Percentiles rank a stretch among this genome's conserved stretches.
phyloP scores from a whole-genome alignment of 2,113 vertebrate species.

The Hippoglossus stenolepis region DNA sequence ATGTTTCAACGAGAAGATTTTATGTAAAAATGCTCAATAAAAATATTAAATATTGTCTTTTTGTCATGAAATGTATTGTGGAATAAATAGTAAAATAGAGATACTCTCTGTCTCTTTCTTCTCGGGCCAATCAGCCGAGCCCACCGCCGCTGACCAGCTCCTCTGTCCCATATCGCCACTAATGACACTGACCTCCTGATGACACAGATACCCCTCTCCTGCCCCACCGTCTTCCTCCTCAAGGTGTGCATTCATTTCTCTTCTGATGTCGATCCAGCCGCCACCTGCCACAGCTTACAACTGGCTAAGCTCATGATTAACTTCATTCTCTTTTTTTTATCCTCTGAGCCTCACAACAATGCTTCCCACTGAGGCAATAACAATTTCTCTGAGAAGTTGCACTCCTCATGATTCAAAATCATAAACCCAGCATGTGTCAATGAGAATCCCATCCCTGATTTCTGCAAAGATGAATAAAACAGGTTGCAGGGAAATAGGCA shows the following conservation, averaged over 20 bases:
- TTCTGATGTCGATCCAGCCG: slow-evolving; percentile 18
- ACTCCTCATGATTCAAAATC: slow-evolving; percentile 77
- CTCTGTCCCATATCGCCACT: background rate
- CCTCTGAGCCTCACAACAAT: slow-evolving; percentile 66
- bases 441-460: slow-evolving; percentile 63
- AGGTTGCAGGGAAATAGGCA: slow-evolving; percentile 58
- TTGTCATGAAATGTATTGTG: too few species aligned
- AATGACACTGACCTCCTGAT: slow-evolving; percentile 6
- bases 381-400: slow-evolving; percentile 73
- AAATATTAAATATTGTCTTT: too few species aligned
- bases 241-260: slow-evolving; percentile 28
- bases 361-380: slow-evolving; percentile 75
- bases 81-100: too few species aligned
- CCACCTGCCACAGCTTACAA: slow-evolving; percentile 34
- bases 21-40: too few species aligned
- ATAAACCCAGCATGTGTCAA: slow-evolving; percentile 79
- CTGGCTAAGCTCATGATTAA: slow-evolving; percentile 73
- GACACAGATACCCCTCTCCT: slow-evolving; percentile 31
- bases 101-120: background rate
- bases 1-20: background rate
- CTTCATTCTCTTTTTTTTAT: slow-evolving; percentile 47
- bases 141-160: background rate
- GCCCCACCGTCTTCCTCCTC: slow-evolving; percentile 9
- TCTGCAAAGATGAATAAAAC: slow-evolving; percentile 68
- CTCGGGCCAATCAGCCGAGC: background rate